Evolutionary conservation across 2,797 vertebrate species (phyloP).

Genomic region (Lophotriccus pileatus): DNA sequence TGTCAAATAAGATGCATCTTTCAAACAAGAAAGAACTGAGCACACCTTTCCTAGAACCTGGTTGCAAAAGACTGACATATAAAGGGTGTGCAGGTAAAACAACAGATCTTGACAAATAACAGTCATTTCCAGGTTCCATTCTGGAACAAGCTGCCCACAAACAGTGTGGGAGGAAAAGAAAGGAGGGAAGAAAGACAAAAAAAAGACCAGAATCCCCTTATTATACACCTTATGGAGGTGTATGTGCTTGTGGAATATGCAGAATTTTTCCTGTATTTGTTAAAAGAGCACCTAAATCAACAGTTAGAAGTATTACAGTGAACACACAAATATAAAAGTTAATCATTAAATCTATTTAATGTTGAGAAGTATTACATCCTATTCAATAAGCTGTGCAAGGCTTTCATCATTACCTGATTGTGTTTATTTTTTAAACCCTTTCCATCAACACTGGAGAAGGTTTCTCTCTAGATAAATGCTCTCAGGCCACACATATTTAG

Average conservation of each 20-base stretch:
- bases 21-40: constrained; percentile 7
- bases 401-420: background rate
- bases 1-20: background rate
- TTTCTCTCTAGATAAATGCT: background rate
- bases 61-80: background rate
- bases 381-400: background rate
- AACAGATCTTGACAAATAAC: background rate
- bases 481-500: background rate
- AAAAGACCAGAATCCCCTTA: background rate
- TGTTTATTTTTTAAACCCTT: background rate
- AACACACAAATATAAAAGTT: constrained; percentile 15
- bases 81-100: background rate
- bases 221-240: background rate
- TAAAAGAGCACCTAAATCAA: background rate
- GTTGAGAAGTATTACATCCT: constrained; percentile 15
- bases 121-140: background rate
- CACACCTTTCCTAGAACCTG: background rate
- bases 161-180: background rate
- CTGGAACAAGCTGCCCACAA: background rate
- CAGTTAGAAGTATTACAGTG: background rate
- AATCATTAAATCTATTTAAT: background rate
- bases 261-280: background rate
- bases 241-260: background rate
- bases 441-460: background rate
- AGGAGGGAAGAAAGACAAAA: background rate